Evolutionary conservation across 2,113 vertebrate species (phyloP).

Genomic region (Gadus macrocephalus): DNA sequence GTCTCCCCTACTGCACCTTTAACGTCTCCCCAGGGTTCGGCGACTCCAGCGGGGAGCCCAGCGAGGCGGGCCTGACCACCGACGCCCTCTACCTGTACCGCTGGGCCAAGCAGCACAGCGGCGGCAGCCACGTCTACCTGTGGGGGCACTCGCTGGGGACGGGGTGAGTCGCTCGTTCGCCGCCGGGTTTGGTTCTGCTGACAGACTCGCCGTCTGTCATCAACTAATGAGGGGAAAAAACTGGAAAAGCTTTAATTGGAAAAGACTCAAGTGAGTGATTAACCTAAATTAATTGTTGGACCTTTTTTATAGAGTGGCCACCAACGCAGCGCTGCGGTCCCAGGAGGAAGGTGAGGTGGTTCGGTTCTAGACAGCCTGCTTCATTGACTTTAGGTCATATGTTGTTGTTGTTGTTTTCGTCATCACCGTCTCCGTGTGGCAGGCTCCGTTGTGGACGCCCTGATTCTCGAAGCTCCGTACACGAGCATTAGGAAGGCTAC

Average conservation of each 20-base stretch:
- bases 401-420: background rate
- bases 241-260: no score
- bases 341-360: conserved; percentile 76
- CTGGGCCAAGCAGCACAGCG: conserved; percentile 74
- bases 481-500: conserved; percentile 70
- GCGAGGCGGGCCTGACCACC: conserved; percentile 75
- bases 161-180: conserved; percentile 68
- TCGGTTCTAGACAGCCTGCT: no score
- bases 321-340: conserved; percentile 73
- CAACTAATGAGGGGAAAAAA: no score
- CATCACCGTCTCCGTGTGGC: no score
- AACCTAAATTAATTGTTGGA: no score
- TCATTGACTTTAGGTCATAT: no score
- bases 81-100: conserved; percentile 78
- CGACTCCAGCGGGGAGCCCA: conserved; percentile 80
- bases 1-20: no score
- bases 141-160: conserved; percentile 89
- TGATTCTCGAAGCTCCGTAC: conserved; percentile 77
- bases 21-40: conserved; percentile 71
- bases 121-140: conserved; percentile 65
- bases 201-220: background rate
- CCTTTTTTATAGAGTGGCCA: conserved; percentile 73
- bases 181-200: background rate
- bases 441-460: conserved; percentile 56
- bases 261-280: no score